phyloP scores from a whole-genome alignment of 2,113 vertebrate genomes.

The pig (Sus scrofa) region T2T-Sscrofa CM000822.6:54940501-54941000 shows the following conservation, averaged over 20 bases:
- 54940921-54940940: background rate
- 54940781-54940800: slow-evolving; percentile 75
- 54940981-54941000: background rate
- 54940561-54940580: slow-evolving; percentile 13
- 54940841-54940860: background rate
- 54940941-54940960: background rate
- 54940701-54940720: slow-evolving; percentile 62
- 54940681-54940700: slow-evolving; percentile 74
- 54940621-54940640: slow-evolving; percentile 11
- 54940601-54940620: background rate
- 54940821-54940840: background rate
- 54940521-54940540: slow-evolving; percentile 80
- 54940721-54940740: slow-evolving; percentile 57
- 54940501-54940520: slow-evolving; percentile 88
- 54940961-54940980: background rate
- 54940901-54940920: background rate
- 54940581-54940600: slow-evolving; percentile 53
- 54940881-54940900: background rate
- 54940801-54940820: slow-evolving; percentile 54
- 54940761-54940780: slow-evolving; percentile 39
- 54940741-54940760: slow-evolving; percentile 35
- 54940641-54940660: slow-evolving; percentile 58
- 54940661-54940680: slow-evolving; percentile 54
- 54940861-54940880: background rate
- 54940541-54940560: background rate